Evolutionary conservation across 2,113 vertebrate species (phyloP).

Genomic region (Ariopsis seemanni): DNA sequence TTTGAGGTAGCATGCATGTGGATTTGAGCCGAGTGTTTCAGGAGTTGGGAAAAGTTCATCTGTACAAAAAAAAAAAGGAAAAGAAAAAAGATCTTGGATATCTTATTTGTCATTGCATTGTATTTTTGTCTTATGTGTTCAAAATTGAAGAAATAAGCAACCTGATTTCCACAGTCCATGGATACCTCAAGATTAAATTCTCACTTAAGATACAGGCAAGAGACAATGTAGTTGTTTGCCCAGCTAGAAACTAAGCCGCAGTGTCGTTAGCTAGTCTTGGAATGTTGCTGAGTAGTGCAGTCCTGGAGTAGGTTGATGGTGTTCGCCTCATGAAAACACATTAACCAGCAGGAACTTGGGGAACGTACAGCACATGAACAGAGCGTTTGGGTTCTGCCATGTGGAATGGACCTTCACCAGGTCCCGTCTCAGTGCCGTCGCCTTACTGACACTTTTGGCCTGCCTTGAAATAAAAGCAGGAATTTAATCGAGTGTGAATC

Average conservation of each 20-base stretch:
- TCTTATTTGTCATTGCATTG: background rate
- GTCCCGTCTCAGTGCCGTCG: conserved; percentile 24
- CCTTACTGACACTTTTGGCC: conserved; percentile 30
- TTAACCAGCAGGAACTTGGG: conserved; percentile 31
- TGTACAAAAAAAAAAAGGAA: background rate
- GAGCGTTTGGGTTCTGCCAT: conserved; percentile 28
- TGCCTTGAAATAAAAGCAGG: conserved; percentile 37
- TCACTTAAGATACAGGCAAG: background rate
- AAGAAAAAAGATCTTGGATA: background rate
- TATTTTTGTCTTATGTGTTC: background rate
- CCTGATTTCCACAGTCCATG: too few relatives aligned
- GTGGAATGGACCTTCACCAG: conserved; percentile 26
- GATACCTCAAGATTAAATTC: background rate
- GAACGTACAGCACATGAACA: conserved; percentile 22
- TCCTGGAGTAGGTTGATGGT: conserved; percentile 12
- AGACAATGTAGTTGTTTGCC: background rate
- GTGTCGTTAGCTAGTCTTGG: background rate
- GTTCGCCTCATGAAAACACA: conserved; percentile 31
- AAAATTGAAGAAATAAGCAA: background rate
- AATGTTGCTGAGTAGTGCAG: background rate
- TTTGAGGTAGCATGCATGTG: background rate
- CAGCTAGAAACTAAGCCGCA: conserved; percentile 4
- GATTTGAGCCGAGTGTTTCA: background rate
- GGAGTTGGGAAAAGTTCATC: background rate
- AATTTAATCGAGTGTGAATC: conserved; percentile 45